Conservation (phyloP, 2,888 invertebrate genomes). For the Dorcus hopei region DNA sequence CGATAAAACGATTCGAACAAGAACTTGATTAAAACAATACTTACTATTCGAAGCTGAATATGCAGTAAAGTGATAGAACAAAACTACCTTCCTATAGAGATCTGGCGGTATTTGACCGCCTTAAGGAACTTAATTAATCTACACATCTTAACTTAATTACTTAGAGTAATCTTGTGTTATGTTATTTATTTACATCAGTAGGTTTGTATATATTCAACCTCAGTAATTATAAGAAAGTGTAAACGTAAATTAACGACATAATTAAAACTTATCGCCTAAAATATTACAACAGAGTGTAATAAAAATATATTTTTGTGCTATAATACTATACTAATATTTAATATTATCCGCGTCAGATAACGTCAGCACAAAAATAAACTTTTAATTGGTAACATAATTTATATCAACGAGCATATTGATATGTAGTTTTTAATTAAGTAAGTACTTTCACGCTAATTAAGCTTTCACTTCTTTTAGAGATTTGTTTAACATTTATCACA, state of each 20-base stretch:
- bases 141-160: background rate
- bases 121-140: background rate
- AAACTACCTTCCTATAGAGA: background rate
- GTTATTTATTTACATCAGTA: constrained; percentile 1
- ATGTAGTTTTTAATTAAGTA: background rate
- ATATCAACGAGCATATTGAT: background rate
- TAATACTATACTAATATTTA: too few species aligned
- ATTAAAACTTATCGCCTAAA: background rate
- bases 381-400: background rate
- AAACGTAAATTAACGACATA: too few species aligned
- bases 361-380: background rate
- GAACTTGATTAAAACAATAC: too few species aligned
- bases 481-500: background rate
- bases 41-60: too few species aligned
- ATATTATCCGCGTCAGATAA: too few species aligned
- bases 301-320: background rate
- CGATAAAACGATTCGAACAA: too few species aligned
- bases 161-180: constrained; percentile 1
- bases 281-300: background rate
- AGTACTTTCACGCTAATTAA: background rate
- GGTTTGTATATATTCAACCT: background rate
- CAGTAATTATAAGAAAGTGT: too few species aligned
- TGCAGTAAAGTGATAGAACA: background rate
- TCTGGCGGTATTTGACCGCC: background rate
- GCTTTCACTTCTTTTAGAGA: constrained; percentile 1